phyloP scores from a whole-genome alignment of 2,888 invertebrate genomes.

The Xestia rhomboidea region DNA sequence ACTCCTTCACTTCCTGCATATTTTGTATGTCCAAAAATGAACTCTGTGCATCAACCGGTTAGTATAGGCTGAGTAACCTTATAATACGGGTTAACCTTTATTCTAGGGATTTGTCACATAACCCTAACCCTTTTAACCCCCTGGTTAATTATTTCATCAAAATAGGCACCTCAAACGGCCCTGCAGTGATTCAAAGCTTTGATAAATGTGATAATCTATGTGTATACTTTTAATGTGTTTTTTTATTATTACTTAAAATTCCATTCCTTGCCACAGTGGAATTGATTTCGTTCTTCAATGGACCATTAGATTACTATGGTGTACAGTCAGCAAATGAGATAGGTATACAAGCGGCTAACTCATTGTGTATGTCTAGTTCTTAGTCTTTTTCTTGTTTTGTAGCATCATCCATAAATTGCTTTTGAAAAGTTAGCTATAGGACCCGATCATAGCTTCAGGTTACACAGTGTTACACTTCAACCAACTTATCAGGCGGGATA shows the following conservation, averaged over 20 bases:
- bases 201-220: constrained; percentile 73
- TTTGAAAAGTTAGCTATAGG: background rate
- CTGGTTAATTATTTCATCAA: background rate
- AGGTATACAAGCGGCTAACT: background rate
- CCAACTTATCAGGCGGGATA: too few relatives aligned
- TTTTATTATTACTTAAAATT: constrained; percentile 36
- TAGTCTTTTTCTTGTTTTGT: background rate
- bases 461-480: background rate
- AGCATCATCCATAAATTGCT: background rate
- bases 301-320: constrained; percentile 42
- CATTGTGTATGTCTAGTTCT: background rate
- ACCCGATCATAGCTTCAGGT: background rate
- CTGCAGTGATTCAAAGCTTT: constrained; percentile 69
- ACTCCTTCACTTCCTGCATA: background rate
- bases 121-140: background rate
- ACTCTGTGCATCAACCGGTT: background rate
- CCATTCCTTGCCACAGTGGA: constrained; percentile 33
- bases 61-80: background rate
- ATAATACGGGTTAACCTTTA: background rate
- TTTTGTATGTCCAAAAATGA: background rate
- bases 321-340: background rate
- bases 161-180: constrained; percentile 29
- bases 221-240: constrained; percentile 55
- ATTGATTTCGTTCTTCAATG: constrained; percentile 49
- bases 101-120: background rate